Base-by-base conservation (phyloP, 1,140 invertebrate species). In the Stegodyphus dumicola region DNA sequence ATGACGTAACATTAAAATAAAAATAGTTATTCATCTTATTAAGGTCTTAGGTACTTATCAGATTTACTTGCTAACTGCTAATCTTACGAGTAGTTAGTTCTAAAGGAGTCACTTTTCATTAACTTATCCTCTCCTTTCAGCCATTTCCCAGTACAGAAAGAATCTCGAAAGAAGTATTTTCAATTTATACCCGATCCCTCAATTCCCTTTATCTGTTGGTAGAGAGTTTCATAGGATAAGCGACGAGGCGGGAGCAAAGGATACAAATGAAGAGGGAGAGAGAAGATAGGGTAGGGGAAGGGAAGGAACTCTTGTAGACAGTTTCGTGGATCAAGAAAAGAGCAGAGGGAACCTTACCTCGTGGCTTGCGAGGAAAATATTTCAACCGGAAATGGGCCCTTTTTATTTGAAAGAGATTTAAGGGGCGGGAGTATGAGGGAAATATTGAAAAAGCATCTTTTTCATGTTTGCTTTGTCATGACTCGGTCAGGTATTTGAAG, bases 241-340 rank as follows among this genome's bases (percentile, higher is more conserved):
- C 77, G 77, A 15, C 18, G 52, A 71, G 77, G 77, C 67, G 69
- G 77, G 77, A 67, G 77, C 77, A 78, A 69, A 78, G 77, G 77
- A 78, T 78, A 69, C 60, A 78, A 67, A 80, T 69, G 77, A 69
- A 78, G 56, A 60, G 56, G 56, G 33, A 33, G 75, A 69, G 64
- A 78, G 64, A 49, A 54, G 65, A 78, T 78, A 60, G 65, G 77
- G 56, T 53, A 51, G 66, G 66, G 18, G 73, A 11, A 15, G 73
- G 69, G 65, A 78, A 80, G 71, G 51, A 75, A 83, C 71, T 75
- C 80, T 74, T 75, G 80, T 83, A 83, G 80, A 83, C 80, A 83
- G 80, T 81, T 81, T 54, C 79, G 53, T 73, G 70, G 79, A 81
- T 81, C 79, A 81, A 56, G 66, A 52, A 66, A 33, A 33, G 33